phyloP scores from a whole-genome alignment of 2,113 vertebrate species.

The Pluvianellus socialis region DNA sequence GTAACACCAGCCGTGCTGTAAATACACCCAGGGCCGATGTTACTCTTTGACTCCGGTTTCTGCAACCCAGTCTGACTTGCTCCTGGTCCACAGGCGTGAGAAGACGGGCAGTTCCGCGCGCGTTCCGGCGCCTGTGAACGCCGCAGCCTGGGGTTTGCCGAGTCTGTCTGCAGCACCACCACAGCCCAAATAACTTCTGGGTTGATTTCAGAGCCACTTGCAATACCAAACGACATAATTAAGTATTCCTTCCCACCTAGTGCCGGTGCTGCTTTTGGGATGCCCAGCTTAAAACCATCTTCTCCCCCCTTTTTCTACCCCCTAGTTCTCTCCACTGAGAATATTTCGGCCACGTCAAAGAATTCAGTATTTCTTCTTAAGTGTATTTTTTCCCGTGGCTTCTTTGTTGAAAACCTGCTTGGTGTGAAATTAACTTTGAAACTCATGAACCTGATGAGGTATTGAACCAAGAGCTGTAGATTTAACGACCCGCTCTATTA shows the following conservation, averaged over 20 bases:
- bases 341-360: neutral
- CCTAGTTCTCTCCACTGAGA: neutral
- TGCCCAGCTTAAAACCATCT: neutral
- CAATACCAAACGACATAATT: neutral
- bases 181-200: neutral
- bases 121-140: neutral
- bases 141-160: neutral
- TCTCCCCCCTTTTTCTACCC: neutral
- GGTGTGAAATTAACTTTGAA: neutral
- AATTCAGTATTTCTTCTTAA: neutral
- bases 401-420: neutral
- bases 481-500: neutral
- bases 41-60: neutral
- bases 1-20: too few species aligned
- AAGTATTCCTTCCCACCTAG: neutral
- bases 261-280: neutral
- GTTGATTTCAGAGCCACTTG: neutral
- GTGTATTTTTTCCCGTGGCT: neutral
- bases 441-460: neutral
- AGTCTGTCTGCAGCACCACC: too few species aligned
- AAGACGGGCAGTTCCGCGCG: fast-evolving
- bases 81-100: neutral
- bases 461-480: neutral
- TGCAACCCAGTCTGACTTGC: neutral
- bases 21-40: neutral